These are phyloP conservation scores for Oreotrochilus melanogaster DNA, from an alignment of 2,113 vertebrate genomes.

Conservation along the genomic window DNA sequence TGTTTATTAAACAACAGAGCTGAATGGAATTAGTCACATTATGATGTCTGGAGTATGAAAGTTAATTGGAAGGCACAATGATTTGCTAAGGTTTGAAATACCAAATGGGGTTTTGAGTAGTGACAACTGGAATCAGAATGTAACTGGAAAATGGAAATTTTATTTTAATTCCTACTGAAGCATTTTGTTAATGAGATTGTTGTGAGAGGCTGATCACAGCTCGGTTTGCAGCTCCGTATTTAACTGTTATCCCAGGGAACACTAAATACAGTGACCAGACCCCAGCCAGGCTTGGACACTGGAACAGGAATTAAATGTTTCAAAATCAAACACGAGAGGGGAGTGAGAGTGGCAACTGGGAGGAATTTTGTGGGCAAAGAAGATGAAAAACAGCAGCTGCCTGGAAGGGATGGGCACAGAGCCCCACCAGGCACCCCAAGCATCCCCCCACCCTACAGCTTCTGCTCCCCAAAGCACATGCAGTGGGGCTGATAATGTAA, in stretches of 20 bases:
- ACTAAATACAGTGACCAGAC: neutral
- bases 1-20: slow-evolving; percentile 36
- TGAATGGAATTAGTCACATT: slow-evolving; percentile 35
- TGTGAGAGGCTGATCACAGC: slow-evolving; percentile 4
- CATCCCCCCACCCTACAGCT: fast-evolving
- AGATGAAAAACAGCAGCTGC: neutral
- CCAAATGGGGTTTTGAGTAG: slow-evolving; percentile 34
- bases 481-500: fast-evolving
- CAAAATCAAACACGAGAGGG: neutral
- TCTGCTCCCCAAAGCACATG: fast-evolving
- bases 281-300: neutral
- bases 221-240: neutral
- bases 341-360: neutral
- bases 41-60: slow-evolving; percentile 17
- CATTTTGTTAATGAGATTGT: slow-evolving; percentile 42
- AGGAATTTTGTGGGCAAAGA: neutral
- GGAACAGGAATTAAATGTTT: neutral
- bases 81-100: slow-evolving; percentile 58
- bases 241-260: neutral
- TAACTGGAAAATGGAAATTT: slow-evolving; percentile 33
- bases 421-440: neutral
- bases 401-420: neutral
- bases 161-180: slow-evolving; percentile 51
- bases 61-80: slow-evolving; percentile 59
- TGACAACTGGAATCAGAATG: neutral